Conservation (phyloP, 2,113 vertebrate species). For the Puffinus mauretanicus region DNA sequence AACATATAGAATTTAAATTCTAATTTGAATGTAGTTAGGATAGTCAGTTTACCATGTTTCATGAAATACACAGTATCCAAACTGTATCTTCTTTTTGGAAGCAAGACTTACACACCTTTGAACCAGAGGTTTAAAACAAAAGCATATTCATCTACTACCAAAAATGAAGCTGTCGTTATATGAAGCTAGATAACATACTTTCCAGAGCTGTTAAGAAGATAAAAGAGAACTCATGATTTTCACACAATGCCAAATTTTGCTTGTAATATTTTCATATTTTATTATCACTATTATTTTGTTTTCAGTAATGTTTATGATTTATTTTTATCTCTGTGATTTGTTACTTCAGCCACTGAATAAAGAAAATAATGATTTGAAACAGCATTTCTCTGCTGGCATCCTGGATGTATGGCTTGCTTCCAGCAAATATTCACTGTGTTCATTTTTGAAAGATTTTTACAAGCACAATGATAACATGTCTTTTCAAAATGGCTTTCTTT, state of each 20-base stretch:
- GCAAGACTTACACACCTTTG: neutral
- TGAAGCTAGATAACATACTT: neutral
- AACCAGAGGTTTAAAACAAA: neutral
- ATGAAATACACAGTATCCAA: neutral
- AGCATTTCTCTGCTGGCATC: neutral
- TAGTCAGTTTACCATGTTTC: neutral
- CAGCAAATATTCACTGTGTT: neutral
- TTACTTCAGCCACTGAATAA: neutral
- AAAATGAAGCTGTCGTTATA: neutral
- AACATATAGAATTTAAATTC: neutral
- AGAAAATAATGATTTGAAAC: constrained; percentile 13
- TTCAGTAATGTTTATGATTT: neutral
- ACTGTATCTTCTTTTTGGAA: neutral
- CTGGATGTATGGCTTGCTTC: neutral
- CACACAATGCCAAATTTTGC: neutral
- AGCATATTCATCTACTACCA: neutral
- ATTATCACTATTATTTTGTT: neutral
- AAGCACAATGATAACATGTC: neutral
- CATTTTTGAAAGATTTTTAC: constrained; percentile 11
- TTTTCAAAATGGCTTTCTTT: constrained; percentile 23
- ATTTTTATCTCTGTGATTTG: neutral
- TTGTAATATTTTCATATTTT: neutral
- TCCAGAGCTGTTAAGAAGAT: neutral
- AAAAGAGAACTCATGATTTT: neutral
- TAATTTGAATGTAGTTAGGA: neutral